Conservation (phyloP, 2,797 vertebrate genomes). For the Glossophaga mutica region DNA sequence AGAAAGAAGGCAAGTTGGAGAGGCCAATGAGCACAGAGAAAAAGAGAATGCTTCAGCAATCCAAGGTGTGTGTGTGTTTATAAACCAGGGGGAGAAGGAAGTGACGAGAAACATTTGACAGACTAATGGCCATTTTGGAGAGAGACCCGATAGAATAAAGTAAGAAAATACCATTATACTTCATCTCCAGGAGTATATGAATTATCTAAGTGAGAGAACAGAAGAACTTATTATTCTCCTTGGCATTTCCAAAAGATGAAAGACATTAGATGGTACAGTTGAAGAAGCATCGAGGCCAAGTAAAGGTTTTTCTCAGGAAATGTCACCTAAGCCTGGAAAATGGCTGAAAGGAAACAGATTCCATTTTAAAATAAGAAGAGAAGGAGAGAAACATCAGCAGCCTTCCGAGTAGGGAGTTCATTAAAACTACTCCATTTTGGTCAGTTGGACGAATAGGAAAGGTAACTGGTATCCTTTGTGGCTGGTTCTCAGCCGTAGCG, state of each 20-base stretch:
- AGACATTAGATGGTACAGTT: background rate
- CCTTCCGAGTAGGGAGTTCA: background rate
- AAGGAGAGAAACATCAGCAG: background rate
- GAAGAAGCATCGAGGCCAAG: background rate
- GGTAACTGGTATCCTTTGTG: background rate
- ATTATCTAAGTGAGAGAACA: background rate
- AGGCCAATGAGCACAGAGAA: background rate
- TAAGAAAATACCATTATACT: background rate
- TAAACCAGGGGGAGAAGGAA: background rate
- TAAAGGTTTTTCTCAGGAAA: background rate
- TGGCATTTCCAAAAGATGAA: background rate
- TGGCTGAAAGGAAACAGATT: background rate
- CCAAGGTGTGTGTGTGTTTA: fast-evolving
- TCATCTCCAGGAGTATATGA: background rate
- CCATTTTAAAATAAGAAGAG: background rate
- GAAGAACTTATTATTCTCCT: background rate
- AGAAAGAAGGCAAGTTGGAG: background rate
- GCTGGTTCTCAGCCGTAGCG: background rate
- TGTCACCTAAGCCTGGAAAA: background rate
- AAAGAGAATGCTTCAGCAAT: background rate
- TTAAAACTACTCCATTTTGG: background rate
- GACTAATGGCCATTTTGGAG: background rate
- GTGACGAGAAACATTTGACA: background rate
- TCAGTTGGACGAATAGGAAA: background rate
- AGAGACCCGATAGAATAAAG: too few species aligned